These are phyloP conservation scores for Sphyrna mokarran DNA, from an alignment of 2,113 vertebrate species.

Conservation along the genomic window DNA sequence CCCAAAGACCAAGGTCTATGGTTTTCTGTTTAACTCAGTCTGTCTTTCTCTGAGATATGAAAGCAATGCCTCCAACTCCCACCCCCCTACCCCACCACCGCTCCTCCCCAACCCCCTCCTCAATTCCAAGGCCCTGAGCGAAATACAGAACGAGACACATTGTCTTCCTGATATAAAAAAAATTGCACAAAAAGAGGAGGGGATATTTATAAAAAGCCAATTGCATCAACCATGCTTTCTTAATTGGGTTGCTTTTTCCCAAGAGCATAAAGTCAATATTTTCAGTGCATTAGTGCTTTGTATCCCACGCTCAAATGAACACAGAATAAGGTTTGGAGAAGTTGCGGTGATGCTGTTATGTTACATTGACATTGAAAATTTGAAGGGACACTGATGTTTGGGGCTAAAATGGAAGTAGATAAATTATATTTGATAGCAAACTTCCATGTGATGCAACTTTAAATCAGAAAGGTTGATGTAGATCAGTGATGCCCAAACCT, in stretches of 20 bases:
- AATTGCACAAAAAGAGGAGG: not conserved
- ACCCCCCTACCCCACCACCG: too few species aligned
- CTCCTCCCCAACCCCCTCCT: not conserved
- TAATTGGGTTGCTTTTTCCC: constrained; percentile 13
- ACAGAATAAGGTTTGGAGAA: not conserved
- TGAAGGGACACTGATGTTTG: not conserved
- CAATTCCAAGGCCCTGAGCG: not conserved
- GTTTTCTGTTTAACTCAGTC: not conserved
- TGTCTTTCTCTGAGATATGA: not conserved
- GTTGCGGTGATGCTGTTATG: not conserved
- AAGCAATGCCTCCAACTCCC: too few species aligned
- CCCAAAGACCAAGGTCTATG: not conserved
- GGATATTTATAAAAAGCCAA: not conserved
- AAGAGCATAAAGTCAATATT: constrained; percentile 12
- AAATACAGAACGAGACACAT: not conserved
- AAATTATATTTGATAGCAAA: not conserved
- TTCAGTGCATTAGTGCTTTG: constrained; percentile 2
- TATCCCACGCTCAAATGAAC: not conserved
- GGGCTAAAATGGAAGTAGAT: not conserved
- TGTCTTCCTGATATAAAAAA: not conserved
- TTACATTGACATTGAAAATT: not conserved
- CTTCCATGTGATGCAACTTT: not conserved
- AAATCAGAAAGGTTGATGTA: not conserved
- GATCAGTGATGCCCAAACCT: not conserved
- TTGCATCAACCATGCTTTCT: not conserved